Evolutionary conservation across 2,113 vertebrate genomes (phyloP).

Genomic region (Nansenia antarctica): DNA sequence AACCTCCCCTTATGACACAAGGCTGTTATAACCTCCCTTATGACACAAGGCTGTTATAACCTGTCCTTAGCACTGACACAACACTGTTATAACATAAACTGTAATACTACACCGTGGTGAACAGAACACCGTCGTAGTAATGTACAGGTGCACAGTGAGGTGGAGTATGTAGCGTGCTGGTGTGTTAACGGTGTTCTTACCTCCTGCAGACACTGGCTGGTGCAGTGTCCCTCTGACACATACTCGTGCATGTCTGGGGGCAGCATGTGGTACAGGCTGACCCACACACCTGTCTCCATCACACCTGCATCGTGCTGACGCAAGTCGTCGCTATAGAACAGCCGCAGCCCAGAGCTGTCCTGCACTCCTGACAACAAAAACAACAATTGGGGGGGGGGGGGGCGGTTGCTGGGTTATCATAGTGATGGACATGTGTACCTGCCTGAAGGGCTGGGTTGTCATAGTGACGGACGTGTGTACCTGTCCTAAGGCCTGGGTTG

Average conservation of each 20-base stretch:
- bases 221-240: constrained; percentile 86
- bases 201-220: constrained; percentile 85
- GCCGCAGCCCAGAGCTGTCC: constrained; percentile 84
- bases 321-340: constrained; percentile 78
- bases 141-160: too few species aligned
- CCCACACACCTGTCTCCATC: constrained; percentile 88
- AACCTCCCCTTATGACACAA: too few species aligned
- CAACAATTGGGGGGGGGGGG: neutral
- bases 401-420: neutral
- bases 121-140: too few species aligned
- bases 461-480: neutral
- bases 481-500: constrained; percentile 54
- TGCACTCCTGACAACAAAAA: constrained; percentile 70
- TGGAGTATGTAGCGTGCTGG: too few species aligned
- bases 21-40: too few species aligned
- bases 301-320: constrained; percentile 84
- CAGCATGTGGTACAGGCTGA: constrained; percentile 88
- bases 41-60: too few species aligned
- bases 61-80: too few species aligned
- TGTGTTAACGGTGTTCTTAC: too few species aligned
- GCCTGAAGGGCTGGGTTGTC: constrained; percentile 69
- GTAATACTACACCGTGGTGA: too few species aligned
- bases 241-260: constrained; percentile 85
- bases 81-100: too few species aligned
- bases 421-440: constrained; percentile 66